Evolutionary conservation across 2,888 invertebrate species (phyloP).

Genomic region (Heliconius ismenius): DNA sequence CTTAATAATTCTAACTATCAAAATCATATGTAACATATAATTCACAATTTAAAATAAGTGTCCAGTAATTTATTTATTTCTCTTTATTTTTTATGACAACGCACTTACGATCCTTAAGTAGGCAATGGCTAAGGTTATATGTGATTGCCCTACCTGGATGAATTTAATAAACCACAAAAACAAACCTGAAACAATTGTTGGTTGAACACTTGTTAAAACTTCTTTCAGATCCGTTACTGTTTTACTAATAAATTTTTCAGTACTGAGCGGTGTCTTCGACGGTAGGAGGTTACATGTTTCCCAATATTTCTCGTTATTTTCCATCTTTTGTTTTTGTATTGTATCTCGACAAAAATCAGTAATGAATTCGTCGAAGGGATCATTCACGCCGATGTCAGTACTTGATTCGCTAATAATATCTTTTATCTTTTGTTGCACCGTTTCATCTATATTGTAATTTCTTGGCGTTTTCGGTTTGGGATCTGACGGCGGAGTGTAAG

Average conservation of each 20-base stretch:
- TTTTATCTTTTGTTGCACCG: conserved; percentile 54
- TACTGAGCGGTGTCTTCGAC: conserved; percentile 53
- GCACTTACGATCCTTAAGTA: not conserved
- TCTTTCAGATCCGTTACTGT: conserved; percentile 59
- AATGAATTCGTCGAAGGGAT: conserved; percentile 63
- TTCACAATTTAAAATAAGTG: too few relatives aligned
- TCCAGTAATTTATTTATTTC: too few relatives aligned
- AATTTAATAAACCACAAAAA: not conserved
- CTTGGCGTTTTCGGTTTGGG: conserved; percentile 53
- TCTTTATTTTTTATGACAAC: too few relatives aligned
- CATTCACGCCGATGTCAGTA: conserved; percentile 42
- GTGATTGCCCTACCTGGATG: not conserved
- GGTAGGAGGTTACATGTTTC: conserved; percentile 67
- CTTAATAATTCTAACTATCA: too few relatives aligned
- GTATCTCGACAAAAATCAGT: conserved; percentile 67
- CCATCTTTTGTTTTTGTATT: conserved; percentile 52
- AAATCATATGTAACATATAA: too few relatives aligned
- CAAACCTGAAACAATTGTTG: conserved; percentile 63
- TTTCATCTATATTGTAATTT: conserved; percentile 56
- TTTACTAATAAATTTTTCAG: conserved; percentile 52
- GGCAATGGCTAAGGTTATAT: not conserved
- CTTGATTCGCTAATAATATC: conserved; percentile 45
- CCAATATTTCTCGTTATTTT: conserved; percentile 67
- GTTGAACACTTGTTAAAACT: conserved; percentile 58
- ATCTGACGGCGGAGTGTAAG: conserved; percentile 71